Conservation (phyloP, 2,888 invertebrate species). For the Reticulitermes lucifugus region DNA sequence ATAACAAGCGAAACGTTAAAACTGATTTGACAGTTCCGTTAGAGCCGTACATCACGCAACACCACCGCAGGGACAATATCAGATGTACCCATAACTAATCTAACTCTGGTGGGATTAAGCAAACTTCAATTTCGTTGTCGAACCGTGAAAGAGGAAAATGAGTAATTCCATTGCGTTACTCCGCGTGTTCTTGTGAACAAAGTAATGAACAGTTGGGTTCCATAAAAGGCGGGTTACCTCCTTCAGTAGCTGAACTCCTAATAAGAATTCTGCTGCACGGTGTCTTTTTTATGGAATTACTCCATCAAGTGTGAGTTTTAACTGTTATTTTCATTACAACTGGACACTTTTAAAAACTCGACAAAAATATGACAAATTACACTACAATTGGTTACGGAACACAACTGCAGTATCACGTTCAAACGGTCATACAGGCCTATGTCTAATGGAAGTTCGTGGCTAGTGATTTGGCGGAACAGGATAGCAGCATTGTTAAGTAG, state of each 20-base stretch:
- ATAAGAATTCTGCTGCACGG: too few species aligned
- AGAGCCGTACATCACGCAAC: not conserved
- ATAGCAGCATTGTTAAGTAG: too few species aligned
- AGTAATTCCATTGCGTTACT: not conserved
- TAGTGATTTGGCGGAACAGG: too few species aligned
- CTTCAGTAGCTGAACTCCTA: too few species aligned
- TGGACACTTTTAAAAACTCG: not conserved
- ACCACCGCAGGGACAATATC: not conserved
- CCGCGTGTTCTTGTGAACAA: too few species aligned
- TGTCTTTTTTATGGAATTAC: not conserved
- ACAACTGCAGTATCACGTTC: not conserved
- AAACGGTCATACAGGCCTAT: too few species aligned
- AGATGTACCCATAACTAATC: not conserved
- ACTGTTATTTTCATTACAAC: not conserved
- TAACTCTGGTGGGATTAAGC: not conserved
- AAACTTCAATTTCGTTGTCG: not conserved
- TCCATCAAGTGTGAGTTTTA: not conserved
- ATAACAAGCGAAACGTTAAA: not conserved
- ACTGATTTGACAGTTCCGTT: conserved; percentile 17
- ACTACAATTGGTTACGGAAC: not conserved
- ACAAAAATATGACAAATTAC: not conserved
- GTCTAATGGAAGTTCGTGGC: too few species aligned
- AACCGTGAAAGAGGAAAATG: not conserved
- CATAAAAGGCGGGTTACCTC: too few species aligned
- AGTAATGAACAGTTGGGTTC: too few species aligned